phyloP scores from a whole-genome alignment of 2,888 invertebrate genomes.

The Andrena hattorfiana region DNA sequence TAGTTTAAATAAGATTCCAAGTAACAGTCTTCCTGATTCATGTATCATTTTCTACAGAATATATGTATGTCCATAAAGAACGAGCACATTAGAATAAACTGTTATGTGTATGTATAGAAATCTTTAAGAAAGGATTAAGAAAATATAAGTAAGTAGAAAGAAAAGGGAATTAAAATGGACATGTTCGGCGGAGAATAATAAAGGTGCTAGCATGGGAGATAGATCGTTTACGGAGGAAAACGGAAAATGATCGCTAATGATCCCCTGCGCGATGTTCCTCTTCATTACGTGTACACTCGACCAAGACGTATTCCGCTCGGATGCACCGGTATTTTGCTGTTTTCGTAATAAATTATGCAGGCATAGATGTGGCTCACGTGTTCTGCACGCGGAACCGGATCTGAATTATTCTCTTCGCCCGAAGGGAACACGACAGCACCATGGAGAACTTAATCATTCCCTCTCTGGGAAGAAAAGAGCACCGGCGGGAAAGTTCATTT shows the following conservation, averaged over 20 bases:
- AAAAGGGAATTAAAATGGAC: not conserved
- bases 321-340: conserved; percentile 50
- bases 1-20: no score
- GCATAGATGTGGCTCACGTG: conserved; percentile 52
- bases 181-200: not conserved
- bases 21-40: no score
- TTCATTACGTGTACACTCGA: conserved; percentile 43
- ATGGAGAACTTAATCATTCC: conserved; percentile 54
- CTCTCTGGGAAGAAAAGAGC: conserved; percentile 18
- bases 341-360: conserved; percentile 69
- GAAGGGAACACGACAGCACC: conserved; percentile 49
- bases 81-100: no score
- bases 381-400: conserved; percentile 73
- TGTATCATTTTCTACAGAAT: no score
- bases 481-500: not conserved
- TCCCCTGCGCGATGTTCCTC: conserved; percentile 33
- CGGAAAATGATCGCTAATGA: conserved; percentile 28
- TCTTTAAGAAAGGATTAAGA: no score
- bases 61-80: no score
- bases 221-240: conserved; percentile 4
- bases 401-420: conserved; percentile 61
- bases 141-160: no score
- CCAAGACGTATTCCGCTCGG: conserved; percentile 35
- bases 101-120: no score
- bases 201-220: not conserved